A percentile compares a stretch with the other conserved stretches of the same genome.
These are phyloP conservation scores for Saccostrea glomerata DNA, from an alignment of 1,140 invertebrate species.

Conservation along the genomic window DNA sequence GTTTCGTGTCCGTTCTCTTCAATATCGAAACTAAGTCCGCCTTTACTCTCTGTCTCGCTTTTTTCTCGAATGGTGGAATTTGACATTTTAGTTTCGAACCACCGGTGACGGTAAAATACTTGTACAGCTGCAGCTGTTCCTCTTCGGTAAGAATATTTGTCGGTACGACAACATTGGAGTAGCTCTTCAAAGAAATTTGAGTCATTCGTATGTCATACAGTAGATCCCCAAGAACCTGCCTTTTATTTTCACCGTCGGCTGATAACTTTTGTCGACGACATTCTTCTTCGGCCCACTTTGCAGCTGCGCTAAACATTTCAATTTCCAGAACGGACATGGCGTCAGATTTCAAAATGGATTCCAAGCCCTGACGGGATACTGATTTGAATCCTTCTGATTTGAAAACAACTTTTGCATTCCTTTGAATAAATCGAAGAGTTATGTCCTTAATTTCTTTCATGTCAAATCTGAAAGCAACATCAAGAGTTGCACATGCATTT, in stretches of 20 bases:
- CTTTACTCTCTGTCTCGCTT: neutral
- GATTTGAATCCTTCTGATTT: slow-evolving; percentile 41
- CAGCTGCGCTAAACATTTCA: slow-evolving; percentile 46
- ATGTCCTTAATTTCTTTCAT: slow-evolving; percentile 33
- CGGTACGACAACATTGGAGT: slow-evolving; percentile 46
- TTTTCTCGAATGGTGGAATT: neutral
- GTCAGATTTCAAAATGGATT: slow-evolving; percentile 48
- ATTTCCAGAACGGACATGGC: slow-evolving; percentile 40
- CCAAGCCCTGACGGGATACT: slow-evolving; percentile 32
- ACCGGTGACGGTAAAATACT: slow-evolving; percentile 45
- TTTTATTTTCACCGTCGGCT: slow-evolving; percentile 3
- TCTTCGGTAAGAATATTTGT: slow-evolving; percentile 48
- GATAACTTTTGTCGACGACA: slow-evolving; percentile 20
- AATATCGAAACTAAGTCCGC: neutral
- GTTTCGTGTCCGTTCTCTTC: neutral
- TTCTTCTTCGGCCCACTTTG: slow-evolving; percentile 49
- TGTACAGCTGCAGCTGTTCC: slow-evolving; percentile 49
- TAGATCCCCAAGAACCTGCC: slow-evolving; percentile 43
- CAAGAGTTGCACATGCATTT: slow-evolving; percentile 45
- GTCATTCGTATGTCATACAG: slow-evolving; percentile 47
- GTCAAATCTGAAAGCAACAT: slow-evolving; percentile 45
- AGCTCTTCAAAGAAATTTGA: slow-evolving; percentile 38
- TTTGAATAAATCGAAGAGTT: slow-evolving; percentile 47
- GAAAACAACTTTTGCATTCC: slow-evolving; percentile 52
- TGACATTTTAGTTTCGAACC: neutral